Percentiles rank a stretch among this genome's conserved stretches.
phyloP scores from a whole-genome alignment of 2,113 vertebrate species.

The Charina bottae region DNA sequence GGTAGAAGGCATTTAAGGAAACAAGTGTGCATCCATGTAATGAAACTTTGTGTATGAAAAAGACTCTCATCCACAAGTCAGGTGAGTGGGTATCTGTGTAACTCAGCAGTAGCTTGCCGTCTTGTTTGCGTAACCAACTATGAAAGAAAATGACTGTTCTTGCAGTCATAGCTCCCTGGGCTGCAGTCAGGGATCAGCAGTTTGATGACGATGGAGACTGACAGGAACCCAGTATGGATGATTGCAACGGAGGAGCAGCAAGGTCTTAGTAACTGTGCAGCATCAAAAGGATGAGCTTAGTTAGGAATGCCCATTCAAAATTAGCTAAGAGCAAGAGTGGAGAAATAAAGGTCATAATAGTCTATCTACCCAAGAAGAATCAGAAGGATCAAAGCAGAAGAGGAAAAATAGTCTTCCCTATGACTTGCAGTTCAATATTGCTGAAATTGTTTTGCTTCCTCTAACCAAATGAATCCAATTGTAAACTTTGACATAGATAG shows the following conservation, averaged over 20 bases:
- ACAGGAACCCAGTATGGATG: not conserved
- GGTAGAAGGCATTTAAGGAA: not conserved
- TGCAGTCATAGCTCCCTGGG: not conserved
- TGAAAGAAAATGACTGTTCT: not conserved
- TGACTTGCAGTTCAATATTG: conserved; percentile 1
- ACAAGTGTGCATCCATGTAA: not conserved
- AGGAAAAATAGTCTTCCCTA: not conserved
- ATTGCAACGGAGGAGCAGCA: not conserved
- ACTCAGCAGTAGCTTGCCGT: not conserved
- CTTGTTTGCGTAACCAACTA: not conserved
- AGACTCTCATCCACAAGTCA: not conserved
- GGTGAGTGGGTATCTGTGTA: not conserved
- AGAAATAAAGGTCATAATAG: not conserved
- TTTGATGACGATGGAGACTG: not conserved
- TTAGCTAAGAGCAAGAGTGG: not conserved
- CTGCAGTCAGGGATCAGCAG: not conserved
- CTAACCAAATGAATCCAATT: conserved; percentile 12
- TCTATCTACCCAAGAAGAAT: not conserved
- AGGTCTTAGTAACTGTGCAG: not conserved
- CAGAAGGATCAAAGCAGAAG: not conserved
- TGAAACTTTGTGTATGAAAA: not conserved
- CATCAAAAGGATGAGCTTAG: not conserved
- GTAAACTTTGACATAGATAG: not conserved
- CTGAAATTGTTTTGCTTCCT: not conserved
- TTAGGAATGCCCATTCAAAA: not conserved